phyloP scores from a whole-genome alignment of 2,797 vertebrate genomes.

The Carduelis carduelis region DNA sequence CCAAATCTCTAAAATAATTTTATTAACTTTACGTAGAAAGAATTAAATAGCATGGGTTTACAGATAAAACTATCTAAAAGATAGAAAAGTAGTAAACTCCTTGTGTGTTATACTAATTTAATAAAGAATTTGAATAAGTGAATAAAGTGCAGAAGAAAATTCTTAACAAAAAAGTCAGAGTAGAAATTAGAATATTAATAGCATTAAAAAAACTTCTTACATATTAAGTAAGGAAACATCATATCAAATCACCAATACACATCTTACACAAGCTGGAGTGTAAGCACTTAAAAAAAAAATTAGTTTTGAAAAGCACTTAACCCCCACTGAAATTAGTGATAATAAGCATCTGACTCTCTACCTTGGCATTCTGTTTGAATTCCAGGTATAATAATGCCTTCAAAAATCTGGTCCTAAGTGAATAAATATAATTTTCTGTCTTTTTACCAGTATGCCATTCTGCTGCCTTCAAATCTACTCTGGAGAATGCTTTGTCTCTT shows the following conservation, averaged over 20 bases:
- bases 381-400: neutral
- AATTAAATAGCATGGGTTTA: neutral
- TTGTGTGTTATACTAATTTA: neutral
- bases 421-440: neutral
- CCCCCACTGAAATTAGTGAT: neutral
- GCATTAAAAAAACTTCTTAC: neutral
- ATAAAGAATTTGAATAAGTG: neutral
- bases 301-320: neutral
- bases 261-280: neutral
- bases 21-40: neutral
- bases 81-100: neutral
- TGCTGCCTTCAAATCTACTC: neutral
- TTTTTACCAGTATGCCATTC: neutral
- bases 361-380: neutral
- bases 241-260: accelerated
- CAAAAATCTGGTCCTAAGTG: neutral
- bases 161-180: neutral
- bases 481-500: neutral
- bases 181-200: neutral
- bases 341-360: neutral
- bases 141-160: neutral
- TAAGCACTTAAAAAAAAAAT: neutral
- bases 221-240: neutral
- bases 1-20: neutral
- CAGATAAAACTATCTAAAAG: neutral